phyloP scores from a whole-genome alignment of 2,888 invertebrate species.

The Agrotis exclamationis region DNA sequence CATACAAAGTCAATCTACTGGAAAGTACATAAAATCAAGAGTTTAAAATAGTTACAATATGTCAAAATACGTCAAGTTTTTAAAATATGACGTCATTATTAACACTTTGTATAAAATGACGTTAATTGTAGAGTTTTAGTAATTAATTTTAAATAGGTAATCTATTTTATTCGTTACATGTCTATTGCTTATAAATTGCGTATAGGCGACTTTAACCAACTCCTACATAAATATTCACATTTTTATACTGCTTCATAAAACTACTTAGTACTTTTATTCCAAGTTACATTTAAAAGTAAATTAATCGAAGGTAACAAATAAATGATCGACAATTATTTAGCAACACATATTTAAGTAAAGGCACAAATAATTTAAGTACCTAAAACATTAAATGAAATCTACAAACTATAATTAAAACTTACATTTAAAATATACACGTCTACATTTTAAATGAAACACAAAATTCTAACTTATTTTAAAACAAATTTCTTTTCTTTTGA shows the following conservation, averaged over 20 bases:
- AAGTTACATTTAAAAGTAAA: conserved; percentile 55
- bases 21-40: conserved; percentile 8
- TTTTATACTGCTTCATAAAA: conserved; percentile 54
- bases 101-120: conserved; percentile 33
- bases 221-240: conserved; percentile 57
- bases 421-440: conserved; percentile 66
- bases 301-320: conserved; percentile 69
- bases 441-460: conserved; percentile 64
- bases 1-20: conserved; percentile 26
- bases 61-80: conserved; percentile 31
- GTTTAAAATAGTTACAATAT: conserved; percentile 13
- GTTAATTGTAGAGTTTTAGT: conserved; percentile 23
- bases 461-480: conserved; percentile 35
- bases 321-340: conserved; percentile 66
- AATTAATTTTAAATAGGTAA: conserved; percentile 54
- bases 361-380: conserved; percentile 87
- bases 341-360: conserved; percentile 74
- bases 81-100: conserved; percentile 25
- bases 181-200: conserved; percentile 76
- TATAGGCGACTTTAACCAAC: conserved; percentile 68
- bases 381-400: conserved; percentile 66
- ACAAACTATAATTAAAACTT: conserved; percentile 57
- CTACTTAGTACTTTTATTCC: conserved; percentile 51
- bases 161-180: conserved; percentile 61
- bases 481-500: conserved; percentile 45